phyloP scores from a whole-genome alignment of 2,888 invertebrate species.

The Coelopa pilipes region DNA sequence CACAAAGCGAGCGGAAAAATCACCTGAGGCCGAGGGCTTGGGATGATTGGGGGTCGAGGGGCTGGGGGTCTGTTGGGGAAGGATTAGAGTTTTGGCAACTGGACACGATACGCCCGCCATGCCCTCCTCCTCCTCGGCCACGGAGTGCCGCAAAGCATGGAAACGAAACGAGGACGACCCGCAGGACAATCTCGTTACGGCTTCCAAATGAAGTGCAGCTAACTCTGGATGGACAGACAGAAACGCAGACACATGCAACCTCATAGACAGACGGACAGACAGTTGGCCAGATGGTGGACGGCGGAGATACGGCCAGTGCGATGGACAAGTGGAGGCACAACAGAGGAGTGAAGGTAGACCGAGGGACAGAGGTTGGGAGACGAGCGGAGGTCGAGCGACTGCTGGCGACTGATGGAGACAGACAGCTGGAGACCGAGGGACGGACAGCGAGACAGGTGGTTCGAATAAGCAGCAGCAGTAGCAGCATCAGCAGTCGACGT shows the following conservation, averaged over 20 bases:
- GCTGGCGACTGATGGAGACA: neutral
- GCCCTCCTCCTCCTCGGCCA: neutral
- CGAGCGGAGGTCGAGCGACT: neutral
- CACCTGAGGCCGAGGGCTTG: neutral
- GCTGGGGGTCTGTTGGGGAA: neutral
- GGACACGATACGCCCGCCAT: neutral
- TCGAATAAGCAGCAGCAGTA: conserved; percentile 17
- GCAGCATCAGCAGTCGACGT: too few species aligned
- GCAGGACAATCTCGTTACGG: too few species aligned
- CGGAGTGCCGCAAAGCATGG: conserved; percentile 15
- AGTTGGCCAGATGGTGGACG: neutral
- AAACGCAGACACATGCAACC: neutral
- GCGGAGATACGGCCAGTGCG: conserved; percentile 1
- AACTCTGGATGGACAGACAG: neutral
- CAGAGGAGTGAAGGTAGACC: neutral
- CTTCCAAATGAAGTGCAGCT: neutral
- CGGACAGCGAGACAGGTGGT: conserved; percentile 39
- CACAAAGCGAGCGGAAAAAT: neutral
- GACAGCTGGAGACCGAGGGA: neutral
- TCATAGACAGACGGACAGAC: neutral
- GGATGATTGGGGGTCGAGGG: neutral
- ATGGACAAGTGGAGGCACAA: neutral
- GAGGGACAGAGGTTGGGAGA: neutral
- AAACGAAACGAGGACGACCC: neutral
- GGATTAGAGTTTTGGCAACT: neutral